Conservation (phyloP, 1,140 invertebrate species). For the Pseudomyrmex cubaensis region DNA sequence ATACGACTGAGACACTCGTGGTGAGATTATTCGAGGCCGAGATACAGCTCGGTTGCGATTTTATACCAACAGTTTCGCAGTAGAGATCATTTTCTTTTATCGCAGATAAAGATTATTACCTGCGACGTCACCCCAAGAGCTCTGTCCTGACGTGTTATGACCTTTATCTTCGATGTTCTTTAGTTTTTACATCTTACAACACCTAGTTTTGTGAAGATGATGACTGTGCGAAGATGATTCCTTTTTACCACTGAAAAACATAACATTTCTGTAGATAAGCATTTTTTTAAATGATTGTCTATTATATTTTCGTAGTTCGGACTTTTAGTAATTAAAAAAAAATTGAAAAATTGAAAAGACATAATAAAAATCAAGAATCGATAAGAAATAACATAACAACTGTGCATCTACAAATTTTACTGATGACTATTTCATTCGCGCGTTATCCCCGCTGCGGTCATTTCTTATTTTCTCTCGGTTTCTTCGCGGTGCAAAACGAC, state of each 20-base stretch:
- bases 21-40: conserved; percentile 63
- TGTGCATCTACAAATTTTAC: background rate
- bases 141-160: conserved; percentile 5
- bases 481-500: conserved; percentile 1
- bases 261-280: no score
- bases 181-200: conserved; percentile 40
- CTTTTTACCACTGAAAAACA: background rate
- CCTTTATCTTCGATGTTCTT: conserved; percentile 13
- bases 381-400: background rate
- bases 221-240: background rate
- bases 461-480: conserved; percentile 16
- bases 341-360: background rate
- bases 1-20: conserved; percentile 72
- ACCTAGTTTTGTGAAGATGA: background rate
- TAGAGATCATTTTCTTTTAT: conserved; percentile 76
- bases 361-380: background rate
- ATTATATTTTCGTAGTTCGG: no score
- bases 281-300: no score
- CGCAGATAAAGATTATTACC: conserved; percentile 75
- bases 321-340: no score
- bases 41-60: conserved; percentile 49
- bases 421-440: background rate
- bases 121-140: conserved; percentile 21
- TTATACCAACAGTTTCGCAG: conserved; percentile 53
- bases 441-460: background rate